Evolutionary conservation across 2,888 invertebrate species (phyloP).

Genomic region (Polyommatus icarus): DNA sequence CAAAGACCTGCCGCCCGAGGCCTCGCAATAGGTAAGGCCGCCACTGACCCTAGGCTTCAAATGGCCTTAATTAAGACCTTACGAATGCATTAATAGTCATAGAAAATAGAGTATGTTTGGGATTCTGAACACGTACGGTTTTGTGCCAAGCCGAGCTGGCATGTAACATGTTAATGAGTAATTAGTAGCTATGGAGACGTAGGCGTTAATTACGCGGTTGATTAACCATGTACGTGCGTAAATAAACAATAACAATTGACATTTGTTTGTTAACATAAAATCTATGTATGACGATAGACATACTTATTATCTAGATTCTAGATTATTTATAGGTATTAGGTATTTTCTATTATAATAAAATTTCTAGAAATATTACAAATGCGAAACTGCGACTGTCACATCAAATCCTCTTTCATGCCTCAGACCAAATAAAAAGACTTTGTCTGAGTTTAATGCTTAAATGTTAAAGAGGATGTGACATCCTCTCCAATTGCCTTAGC

Average conservation of each 20-base stretch:
- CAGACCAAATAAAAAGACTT: too few relatives aligned
- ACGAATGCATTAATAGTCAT: conserved; percentile 14
- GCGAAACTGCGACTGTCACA: too few relatives aligned
- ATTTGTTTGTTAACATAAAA: neutral
- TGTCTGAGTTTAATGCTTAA: too few relatives aligned
- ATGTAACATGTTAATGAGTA: conserved; percentile 5
- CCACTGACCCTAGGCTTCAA: too few relatives aligned
- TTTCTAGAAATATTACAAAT: too few relatives aligned
- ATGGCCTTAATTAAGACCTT: neutral
- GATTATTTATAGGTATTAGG: neutral
- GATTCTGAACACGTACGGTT: neutral
- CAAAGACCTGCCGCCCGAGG: too few relatives aligned
- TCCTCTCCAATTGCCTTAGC: too few relatives aligned
- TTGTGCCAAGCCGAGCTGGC: conserved; percentile 14
- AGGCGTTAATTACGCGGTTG: neutral
- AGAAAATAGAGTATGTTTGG: conserved; percentile 5
- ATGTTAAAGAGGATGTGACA: too few relatives aligned
- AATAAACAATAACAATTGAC: neutral
- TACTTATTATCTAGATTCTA: neutral
- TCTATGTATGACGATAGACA: neutral
- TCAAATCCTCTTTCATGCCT: too few relatives aligned
- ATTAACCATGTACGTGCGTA: neutral
- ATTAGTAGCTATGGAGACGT: conserved; percentile 10
- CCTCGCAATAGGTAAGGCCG: too few relatives aligned
- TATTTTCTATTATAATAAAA: neutral